Conservation (phyloP, 2,888 invertebrate species). For the Kryphioiulus occultus region DNA sequence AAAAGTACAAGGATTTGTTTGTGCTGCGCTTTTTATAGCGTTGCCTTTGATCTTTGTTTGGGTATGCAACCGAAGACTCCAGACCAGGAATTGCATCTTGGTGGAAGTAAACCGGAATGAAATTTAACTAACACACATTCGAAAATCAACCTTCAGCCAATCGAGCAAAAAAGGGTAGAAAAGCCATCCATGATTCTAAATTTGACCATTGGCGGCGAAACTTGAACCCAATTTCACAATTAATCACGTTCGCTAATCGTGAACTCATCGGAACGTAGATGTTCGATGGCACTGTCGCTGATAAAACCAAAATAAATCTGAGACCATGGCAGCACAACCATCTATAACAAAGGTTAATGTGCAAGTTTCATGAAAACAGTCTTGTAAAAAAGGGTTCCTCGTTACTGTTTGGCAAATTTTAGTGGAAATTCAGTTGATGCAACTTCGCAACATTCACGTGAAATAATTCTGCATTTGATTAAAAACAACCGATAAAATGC, state of each 20-base stretch:
- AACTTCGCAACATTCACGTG: too few species aligned
- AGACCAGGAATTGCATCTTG: background rate
- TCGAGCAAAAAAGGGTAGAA: background rate
- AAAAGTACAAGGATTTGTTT: constrained; percentile 5
- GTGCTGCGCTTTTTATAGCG: background rate
- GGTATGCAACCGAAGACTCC: background rate
- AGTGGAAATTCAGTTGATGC: too few species aligned
- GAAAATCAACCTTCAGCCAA: background rate
- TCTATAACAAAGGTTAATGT: too few species aligned
- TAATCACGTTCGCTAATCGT: background rate
- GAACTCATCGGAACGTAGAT: background rate
- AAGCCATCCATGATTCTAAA: background rate
- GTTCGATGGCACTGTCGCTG: background rate
- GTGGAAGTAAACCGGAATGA: background rate
- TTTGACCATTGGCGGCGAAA: background rate
- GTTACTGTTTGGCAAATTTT: too few species aligned
- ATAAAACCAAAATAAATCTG: background rate
- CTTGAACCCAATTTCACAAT: background rate
- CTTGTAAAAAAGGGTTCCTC: too few species aligned
- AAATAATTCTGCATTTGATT: too few species aligned
- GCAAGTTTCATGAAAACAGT: too few species aligned
- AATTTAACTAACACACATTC: background rate
- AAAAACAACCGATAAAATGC: too few species aligned
- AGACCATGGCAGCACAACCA: background rate
- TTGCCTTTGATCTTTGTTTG: background rate